Evolutionary conservation across 2,888 invertebrate species (phyloP).

Genomic region (Podabrus alpinus): DNA sequence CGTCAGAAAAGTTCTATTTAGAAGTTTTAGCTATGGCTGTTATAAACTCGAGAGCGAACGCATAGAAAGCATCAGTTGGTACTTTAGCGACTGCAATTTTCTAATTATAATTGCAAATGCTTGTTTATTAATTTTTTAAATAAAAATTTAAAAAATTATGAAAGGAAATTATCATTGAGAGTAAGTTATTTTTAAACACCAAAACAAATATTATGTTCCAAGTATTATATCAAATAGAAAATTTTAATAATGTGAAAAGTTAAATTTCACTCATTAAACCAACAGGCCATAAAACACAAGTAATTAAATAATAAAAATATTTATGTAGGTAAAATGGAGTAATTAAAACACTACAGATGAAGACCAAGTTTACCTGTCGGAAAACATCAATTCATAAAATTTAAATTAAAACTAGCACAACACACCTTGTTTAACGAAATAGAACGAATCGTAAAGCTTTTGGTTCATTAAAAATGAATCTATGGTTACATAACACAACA

Average conservation of each 20-base stretch:
- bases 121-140: neutral
- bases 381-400: neutral
- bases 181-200: neutral
- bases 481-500: neutral
- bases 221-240: neutral
- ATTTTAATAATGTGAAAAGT: neutral
- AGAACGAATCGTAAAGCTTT: neutral
- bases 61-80: neutral
- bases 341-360: neutral
- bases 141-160: neutral
- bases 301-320: neutral
- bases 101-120: neutral
- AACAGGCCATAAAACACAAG: neutral
- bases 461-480: neutral
- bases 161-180: neutral
- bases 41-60: neutral
- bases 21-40: neutral
- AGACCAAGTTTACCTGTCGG: neutral
- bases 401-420: neutral
- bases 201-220: neutral
- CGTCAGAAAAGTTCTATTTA: neutral
- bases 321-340: neutral
- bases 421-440: neutral
- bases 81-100: neutral
- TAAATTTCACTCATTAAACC: neutral